Evolutionary conservation across 2,797 vertebrate species (phyloP).

Genomic region (Gymnoscopelus braueri): DNA sequence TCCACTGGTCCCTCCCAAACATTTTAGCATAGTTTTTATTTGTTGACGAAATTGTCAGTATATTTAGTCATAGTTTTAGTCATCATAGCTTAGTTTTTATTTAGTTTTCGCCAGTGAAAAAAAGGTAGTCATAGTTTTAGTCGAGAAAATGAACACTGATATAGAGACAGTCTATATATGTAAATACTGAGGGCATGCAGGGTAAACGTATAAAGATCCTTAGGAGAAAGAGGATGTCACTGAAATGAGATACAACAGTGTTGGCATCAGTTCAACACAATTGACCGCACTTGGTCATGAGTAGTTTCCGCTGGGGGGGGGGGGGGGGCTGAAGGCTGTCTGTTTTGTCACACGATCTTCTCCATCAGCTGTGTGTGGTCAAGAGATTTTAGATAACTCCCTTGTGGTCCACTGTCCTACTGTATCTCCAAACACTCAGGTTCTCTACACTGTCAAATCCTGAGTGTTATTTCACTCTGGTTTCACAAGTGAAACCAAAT

Average conservation of each 20-base stretch:
- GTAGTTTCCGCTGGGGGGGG: conserved; percentile 49
- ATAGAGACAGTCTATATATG: too few relatives aligned
- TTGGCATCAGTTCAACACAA: conserved; percentile 39
- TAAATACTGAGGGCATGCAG: too few relatives aligned
- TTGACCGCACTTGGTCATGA: conserved; percentile 44
- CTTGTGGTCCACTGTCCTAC: conserved; percentile 30
- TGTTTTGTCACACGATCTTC: conserved; percentile 41
- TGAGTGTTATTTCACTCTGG: too few relatives aligned
- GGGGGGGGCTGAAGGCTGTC: conserved; percentile 44
- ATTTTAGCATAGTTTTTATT: too few relatives aligned
- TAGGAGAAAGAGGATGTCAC: conserved; percentile 19
- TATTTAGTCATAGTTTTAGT: too few relatives aligned
- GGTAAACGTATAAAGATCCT: too few relatives aligned
- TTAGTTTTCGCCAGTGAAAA: too few relatives aligned
- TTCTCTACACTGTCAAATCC: background rate
- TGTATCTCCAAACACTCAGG: conserved; percentile 39
- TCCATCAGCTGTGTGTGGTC: conserved; percentile 38
- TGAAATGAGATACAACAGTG: conserved; percentile 55
- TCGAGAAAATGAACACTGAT: background rate
- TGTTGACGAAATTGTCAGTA: too few relatives aligned
- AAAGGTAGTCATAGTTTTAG: background rate
- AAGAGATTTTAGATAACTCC: conserved; percentile 1
- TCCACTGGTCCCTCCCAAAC: too few relatives aligned
- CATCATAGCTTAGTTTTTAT: too few relatives aligned
- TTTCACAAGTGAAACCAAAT: too few relatives aligned